Conservation (phyloP, 2,888 invertebrate genomes). For the Lasioglossum pauxillum region DNA sequence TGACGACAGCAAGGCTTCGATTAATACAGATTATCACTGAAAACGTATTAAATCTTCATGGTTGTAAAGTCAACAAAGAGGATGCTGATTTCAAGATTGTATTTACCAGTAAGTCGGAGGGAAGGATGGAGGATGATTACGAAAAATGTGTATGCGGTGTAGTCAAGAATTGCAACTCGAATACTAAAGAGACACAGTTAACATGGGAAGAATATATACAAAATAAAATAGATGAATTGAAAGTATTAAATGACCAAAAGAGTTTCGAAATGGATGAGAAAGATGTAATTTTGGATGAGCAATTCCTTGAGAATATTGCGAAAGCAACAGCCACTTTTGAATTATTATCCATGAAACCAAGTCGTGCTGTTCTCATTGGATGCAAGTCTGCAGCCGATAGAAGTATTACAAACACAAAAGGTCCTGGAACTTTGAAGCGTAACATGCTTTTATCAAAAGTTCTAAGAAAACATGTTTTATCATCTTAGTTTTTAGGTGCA, state of each 20-base stretch:
- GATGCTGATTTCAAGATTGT: conserved; percentile 80
- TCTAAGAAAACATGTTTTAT: conserved; percentile 7
- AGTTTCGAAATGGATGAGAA: conserved; percentile 86
- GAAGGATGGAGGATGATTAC: conserved; percentile 73
- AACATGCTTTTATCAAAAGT: conserved; percentile 8
- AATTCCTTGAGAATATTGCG: conserved; percentile 86
- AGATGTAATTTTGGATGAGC: conserved; percentile 84
- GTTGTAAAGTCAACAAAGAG: conserved; percentile 74
- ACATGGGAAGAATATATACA: conserved; percentile 85
- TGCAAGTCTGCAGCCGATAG: conserved; percentile 80
- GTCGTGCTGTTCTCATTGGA: conserved; percentile 87
- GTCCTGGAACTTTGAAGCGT: conserved; percentile 75
- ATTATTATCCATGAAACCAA: conserved; percentile 88
- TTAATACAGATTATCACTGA: conserved; percentile 81
- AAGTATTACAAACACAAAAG: conserved; percentile 86
- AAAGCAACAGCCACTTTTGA: conserved; percentile 89
- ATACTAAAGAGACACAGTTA: conserved; percentile 85
- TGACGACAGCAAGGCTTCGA: conserved; percentile 82
- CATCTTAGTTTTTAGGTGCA: conserved; percentile 85
- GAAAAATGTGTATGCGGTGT: conserved; percentile 86
- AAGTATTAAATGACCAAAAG: conserved; percentile 87
- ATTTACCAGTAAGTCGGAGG: conserved; percentile 84
- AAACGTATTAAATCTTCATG: conserved; percentile 81
- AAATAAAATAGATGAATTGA: conserved; percentile 69
- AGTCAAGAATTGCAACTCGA: conserved; percentile 87